Percentiles rank a stretch among this genome's conserved stretches.
Conservation (phyloP, 2,888 invertebrate species). For the Calameuta pallipes region DNA sequence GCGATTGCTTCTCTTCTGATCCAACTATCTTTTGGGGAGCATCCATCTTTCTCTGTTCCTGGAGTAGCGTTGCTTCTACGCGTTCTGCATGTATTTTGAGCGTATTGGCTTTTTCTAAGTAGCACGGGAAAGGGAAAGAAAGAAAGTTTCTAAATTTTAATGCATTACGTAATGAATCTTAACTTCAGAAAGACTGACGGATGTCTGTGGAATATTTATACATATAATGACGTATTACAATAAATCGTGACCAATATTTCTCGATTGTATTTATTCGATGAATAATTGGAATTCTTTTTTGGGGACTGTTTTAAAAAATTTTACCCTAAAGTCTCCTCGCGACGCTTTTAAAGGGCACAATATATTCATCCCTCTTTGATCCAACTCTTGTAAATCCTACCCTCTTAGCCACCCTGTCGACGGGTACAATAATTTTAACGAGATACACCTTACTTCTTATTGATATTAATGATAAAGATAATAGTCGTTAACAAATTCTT, state of each 20-base stretch:
- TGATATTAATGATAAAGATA: conserved; percentile 40
- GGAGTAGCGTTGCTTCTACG: too few relatives aligned
- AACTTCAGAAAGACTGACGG: neutral
- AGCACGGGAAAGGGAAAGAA: neutral
- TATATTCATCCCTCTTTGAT: neutral
- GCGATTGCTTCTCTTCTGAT: neutral
- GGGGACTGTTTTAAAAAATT: neutral
- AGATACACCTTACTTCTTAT: conserved; percentile 33
- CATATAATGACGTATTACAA: neutral
- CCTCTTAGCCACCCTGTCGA: conserved; percentile 20
- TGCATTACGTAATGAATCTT: neutral
- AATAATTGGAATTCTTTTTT: too few relatives aligned
- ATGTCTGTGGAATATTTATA: neutral
- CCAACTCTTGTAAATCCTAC: neutral
- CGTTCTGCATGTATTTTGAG: neutral
- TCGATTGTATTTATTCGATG: neutral
- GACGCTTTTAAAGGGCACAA: neutral
- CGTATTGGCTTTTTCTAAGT: neutral
- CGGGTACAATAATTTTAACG: conserved; percentile 34
- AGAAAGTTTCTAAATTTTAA: too few relatives aligned
- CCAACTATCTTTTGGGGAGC: neutral
- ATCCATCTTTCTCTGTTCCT: neutral
- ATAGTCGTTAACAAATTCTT: conserved; percentile 39
- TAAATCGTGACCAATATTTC: neutral
- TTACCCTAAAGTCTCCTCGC: neutral